Percentiles rank a stretch among this genome's conserved stretches.
Evolutionary conservation across 2,797 vertebrate species (phyloP).

Genomic region (Euthynnus affinis): DNA sequence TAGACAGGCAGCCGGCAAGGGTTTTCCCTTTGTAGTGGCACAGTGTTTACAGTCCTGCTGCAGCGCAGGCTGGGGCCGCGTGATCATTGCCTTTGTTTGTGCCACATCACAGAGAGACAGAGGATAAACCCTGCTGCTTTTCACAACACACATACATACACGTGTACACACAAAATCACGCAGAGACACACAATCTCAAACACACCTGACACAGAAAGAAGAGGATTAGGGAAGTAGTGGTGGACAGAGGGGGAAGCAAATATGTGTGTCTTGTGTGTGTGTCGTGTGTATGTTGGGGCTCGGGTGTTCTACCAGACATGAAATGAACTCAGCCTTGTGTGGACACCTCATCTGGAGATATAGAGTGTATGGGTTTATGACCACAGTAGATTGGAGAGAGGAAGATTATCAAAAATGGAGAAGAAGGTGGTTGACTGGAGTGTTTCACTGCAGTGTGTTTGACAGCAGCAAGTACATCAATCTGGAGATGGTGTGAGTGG

Average conservation of each 20-base stretch:
- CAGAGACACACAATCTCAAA: slow-evolving; percentile 17
- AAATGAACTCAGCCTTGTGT: slow-evolving; percentile 50
- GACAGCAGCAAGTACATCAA: slow-evolving; percentile 16
- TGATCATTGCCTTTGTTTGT: slow-evolving; percentile 70
- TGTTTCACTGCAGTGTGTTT: slow-evolving; percentile 27
- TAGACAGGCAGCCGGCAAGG: slow-evolving; percentile 31
- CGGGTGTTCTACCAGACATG: slow-evolving; percentile 33
- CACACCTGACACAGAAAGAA: slow-evolving; percentile 40
- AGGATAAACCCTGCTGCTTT: slow-evolving; percentile 58
- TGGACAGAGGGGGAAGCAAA: slow-evolving; percentile 34
- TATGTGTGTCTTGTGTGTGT: slow-evolving; percentile 11
- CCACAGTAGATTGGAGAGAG: slow-evolving; percentile 24
- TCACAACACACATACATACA: slow-evolving; percentile 38
- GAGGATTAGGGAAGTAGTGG: slow-evolving; percentile 38
- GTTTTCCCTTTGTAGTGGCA: slow-evolving; percentile 63
- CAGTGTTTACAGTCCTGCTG: slow-evolving; percentile 60
- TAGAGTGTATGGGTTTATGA: slow-evolving; percentile 30
- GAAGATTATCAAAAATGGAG: slow-evolving; percentile 42
- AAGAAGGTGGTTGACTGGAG: slow-evolving; percentile 22
- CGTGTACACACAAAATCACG: slow-evolving; percentile 2
- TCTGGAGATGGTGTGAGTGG: slow-evolving; percentile 16
- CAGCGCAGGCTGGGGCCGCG: slow-evolving; percentile 31
- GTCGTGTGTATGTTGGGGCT: neutral
- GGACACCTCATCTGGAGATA: slow-evolving; percentile 47
- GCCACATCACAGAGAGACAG: slow-evolving; percentile 54